Evolutionary conservation across 64 coral and sea anemone genomes (phyloP).

Genomic region (Porites lutea): DNA sequence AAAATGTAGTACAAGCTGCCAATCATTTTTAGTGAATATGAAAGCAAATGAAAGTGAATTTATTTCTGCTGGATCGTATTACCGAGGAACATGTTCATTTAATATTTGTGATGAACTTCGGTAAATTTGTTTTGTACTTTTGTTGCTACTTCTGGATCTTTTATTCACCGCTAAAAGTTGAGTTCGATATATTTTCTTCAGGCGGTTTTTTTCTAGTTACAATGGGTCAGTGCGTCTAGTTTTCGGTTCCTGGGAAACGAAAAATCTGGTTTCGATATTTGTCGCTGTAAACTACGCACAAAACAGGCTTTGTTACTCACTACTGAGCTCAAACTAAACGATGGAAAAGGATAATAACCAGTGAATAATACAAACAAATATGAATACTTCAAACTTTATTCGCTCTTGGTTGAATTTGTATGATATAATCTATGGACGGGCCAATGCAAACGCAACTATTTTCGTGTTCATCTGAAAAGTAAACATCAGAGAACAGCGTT

Average conservation of each 20-base stretch:
- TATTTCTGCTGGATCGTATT: slow-evolving; percentile 6
- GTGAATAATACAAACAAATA: background rate
- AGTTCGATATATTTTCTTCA: slow-evolving; percentile 7
- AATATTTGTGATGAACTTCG: slow-evolving; percentile 8
- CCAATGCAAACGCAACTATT: background rate
- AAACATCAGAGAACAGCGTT: background rate
- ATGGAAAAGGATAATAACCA: too few relatives aligned
- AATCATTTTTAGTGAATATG: background rate
- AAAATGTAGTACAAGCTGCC: slow-evolving; percentile 1
- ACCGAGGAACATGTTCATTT: background rate
- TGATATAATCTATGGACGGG: slow-evolving; percentile 5
- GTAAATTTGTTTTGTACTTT: slow-evolving; percentile 7
- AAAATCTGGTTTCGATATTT: slow-evolving; percentile 3
- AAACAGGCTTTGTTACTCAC: slow-evolving; percentile 5
- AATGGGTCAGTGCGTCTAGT: background rate
- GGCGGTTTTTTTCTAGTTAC: background rate
- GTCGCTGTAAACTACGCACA: slow-evolving; percentile 1
- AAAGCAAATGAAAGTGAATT: slow-evolving; percentile 3
- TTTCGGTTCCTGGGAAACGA: background rate
- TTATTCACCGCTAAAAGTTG: background rate
- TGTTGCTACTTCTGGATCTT: background rate
- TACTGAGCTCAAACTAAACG: background rate
- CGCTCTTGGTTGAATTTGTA: slow-evolving; percentile 5
- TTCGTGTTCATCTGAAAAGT: slow-evolving; percentile 6
- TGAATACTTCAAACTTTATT: slow-evolving; percentile 2